phyloP scores from a whole-genome alignment of 1,140 invertebrate genomes.

The Euglossa dilemma region DNA sequence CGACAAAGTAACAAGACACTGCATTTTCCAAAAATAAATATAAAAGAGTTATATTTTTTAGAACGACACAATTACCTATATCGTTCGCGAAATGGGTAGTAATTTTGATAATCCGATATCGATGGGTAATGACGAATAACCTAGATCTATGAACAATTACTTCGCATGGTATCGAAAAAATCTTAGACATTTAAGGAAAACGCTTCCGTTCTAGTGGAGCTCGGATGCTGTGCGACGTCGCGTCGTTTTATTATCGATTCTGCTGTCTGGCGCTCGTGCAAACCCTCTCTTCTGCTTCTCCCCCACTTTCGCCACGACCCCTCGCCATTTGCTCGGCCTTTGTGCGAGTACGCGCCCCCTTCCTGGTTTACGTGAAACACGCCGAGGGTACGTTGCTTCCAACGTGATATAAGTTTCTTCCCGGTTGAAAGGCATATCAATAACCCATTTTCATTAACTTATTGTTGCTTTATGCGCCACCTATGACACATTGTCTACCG shows the following conservation, averaged over 20 bases:
- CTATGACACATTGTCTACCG: no score
- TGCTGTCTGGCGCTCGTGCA: constrained; percentile 60
- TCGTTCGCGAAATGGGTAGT: background rate
- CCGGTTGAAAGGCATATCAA: background rate
- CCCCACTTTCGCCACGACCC: constrained; percentile 18
- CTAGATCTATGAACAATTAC: background rate
- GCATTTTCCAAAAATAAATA: no score
- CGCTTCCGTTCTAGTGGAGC: constrained; percentile 31
- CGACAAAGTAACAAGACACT: no score
- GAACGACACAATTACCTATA: background rate
- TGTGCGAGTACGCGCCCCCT: constrained; percentile 57
- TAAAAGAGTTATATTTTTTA: no score
- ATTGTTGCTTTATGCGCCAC: background rate
- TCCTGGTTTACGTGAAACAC: constrained; percentile 45
- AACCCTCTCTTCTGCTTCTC: constrained; percentile 53
- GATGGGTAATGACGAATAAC: background rate
- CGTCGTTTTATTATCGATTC: constrained; percentile 79
- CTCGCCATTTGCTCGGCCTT: constrained; percentile 57
- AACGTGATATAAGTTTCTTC: background rate
- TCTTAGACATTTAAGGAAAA: constrained; percentile 39
- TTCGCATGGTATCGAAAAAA: background rate
- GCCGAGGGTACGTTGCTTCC: constrained; percentile 1
- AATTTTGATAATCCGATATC: background rate
- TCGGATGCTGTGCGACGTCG: constrained; percentile 76
- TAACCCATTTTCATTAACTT: background rate